Percentiles rank a stretch among this genome's conserved stretches.
These are phyloP conservation scores for Cremastinae sp. DNA, from an alignment of 2,888 invertebrate species.

Conservation along the genomic window DNA sequence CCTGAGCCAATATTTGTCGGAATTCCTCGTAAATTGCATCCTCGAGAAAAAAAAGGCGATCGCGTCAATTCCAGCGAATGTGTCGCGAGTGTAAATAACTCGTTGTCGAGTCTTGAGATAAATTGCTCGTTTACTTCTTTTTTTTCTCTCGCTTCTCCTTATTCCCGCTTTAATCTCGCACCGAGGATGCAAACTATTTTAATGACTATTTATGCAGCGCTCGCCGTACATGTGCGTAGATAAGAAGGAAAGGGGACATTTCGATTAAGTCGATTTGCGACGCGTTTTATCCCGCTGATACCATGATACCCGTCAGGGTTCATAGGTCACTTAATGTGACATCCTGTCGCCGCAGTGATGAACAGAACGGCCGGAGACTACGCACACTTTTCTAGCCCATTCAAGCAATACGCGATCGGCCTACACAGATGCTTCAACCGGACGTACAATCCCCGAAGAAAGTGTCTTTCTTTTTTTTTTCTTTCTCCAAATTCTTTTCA, in stretches of 20 bases:
- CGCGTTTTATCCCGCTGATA: constrained; percentile 62
- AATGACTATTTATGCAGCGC: constrained; percentile 42
- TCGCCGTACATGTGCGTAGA: not conserved
- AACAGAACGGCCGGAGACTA: constrained; percentile 70
- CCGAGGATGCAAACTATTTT: constrained; percentile 55
- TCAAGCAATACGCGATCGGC: constrained; percentile 25
- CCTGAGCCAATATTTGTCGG: constrained; percentile 44
- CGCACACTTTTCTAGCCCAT: constrained; percentile 5
- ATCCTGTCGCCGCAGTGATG: constrained; percentile 76
- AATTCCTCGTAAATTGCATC: constrained; percentile 33
- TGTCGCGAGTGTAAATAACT: constrained; percentile 29
- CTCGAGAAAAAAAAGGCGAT: constrained; percentile 7
- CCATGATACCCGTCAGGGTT: constrained; percentile 70
- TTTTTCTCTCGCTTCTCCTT: constrained; percentile 15
- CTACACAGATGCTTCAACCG: constrained; percentile 20
- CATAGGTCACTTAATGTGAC: constrained; percentile 77
- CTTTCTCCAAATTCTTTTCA: too few relatives aligned
- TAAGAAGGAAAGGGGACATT: constrained; percentile 66
- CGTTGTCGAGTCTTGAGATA: not conserved
- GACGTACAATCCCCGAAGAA: too few relatives aligned
- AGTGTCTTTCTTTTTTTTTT: too few relatives aligned
- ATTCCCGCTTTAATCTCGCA: not conserved
- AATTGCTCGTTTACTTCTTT: constrained; percentile 14
- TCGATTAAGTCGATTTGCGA: constrained; percentile 74
- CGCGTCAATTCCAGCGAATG: constrained; percentile 21